A percentile compares a stretch with the other conserved stretches of the same genome.
phyloP scores from a whole-genome alignment of 2,888 invertebrate species.

The Tineola bisselliella region DNA sequence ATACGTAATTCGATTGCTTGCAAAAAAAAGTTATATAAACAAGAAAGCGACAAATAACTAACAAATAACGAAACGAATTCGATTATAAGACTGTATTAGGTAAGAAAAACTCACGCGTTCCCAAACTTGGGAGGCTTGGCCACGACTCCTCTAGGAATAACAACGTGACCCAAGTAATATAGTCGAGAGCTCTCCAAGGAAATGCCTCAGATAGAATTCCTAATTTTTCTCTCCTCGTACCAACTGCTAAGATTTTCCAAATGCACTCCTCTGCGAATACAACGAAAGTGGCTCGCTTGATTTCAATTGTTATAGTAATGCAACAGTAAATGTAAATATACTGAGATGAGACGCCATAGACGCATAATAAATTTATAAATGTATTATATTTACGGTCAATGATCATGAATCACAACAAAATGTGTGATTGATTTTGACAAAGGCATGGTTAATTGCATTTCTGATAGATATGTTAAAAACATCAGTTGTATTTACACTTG shows the following conservation, averaged over 20 bases:
- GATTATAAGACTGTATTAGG: neutral
- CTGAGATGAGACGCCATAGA: too few relatives aligned
- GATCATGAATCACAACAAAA: too few relatives aligned
- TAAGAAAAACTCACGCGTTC: constrained; percentile 9
- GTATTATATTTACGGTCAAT: too few relatives aligned
- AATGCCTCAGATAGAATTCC: constrained; percentile 30
- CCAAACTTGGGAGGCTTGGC: neutral
- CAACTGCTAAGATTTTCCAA: constrained; percentile 28
- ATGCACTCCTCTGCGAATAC: constrained; percentile 22
- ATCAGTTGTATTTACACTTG: too few relatives aligned
- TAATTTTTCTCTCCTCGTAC: constrained; percentile 26
- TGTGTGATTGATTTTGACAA: too few relatives aligned
- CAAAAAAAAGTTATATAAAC: neutral
- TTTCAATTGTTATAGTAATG: neutral
- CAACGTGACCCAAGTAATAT: constrained; percentile 20
- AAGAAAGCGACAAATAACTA: constrained; percentile 1
- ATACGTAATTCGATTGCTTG: neutral
- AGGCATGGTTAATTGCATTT: too few relatives aligned
- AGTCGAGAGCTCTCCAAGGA: constrained; percentile 30
- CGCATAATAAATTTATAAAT: too few relatives aligned
- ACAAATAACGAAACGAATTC: neutral
- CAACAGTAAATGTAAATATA: too few relatives aligned
- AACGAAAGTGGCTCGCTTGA: neutral
- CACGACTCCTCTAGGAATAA: constrained; percentile 16
- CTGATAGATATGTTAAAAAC: too few relatives aligned